Conservation (phyloP, 2,888 invertebrate genomes). For the Calameuta idolon region DNA sequence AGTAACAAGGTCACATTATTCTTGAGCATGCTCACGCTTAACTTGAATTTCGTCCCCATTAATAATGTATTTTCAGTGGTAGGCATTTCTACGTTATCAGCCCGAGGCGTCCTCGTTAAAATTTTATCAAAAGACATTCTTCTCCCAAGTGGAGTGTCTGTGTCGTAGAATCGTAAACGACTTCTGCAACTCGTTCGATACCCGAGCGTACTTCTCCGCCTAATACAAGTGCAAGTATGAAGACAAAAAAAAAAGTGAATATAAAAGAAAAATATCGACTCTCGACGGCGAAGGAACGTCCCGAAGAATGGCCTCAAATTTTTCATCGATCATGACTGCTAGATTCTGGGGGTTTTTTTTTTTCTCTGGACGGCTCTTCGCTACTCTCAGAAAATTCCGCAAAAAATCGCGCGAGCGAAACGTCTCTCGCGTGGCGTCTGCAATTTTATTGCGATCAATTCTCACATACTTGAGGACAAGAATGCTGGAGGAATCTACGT, state of each 20-base stretch:
- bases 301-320: background rate
- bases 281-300: background rate
- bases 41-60: constrained; percentile 33
- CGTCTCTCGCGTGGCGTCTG: background rate
- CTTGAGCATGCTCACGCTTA: constrained; percentile 49
- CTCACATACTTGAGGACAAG: background rate
- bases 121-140: constrained; percentile 39
- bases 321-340: background rate
- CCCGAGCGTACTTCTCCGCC: background rate
- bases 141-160: constrained; percentile 12
- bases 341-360: background rate
- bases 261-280: background rate
- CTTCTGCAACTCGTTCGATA: background rate
- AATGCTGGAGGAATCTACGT: background rate
- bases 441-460: background rate
- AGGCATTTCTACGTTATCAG: constrained; percentile 21
- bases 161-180: background rate
- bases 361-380: background rate
- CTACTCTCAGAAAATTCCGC: background rate
- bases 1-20: constrained; percentile 34
- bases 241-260: background rate
- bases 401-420: background rate
- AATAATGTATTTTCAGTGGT: constrained; percentile 39
- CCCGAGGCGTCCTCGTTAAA: constrained; percentile 37
- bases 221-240: background rate